Base-by-base conservation (phyloP, 2,888 invertebrate genomes). In the Cephus nigrinus region DNA sequence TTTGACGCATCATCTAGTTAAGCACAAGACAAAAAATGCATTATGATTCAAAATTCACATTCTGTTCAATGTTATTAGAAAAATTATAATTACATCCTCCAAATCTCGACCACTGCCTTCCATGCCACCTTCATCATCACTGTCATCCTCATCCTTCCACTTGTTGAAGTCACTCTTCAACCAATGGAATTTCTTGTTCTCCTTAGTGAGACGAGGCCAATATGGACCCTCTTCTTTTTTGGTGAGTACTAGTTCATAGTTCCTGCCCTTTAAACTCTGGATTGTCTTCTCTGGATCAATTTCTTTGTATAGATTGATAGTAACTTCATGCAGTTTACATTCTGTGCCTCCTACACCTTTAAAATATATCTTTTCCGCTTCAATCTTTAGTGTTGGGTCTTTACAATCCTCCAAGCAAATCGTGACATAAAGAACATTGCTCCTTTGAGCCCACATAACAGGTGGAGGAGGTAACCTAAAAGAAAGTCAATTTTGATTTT, bases 81-180 rank as follows among this genome's bases (percentile, higher is more conserved):
- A 55, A 73, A 35, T 36, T 35, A 11, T 4, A 71, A 81, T 86
- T 85, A 93, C 93, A 85, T 95, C 95, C 90, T 94, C 94, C 80
- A 95, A 92, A 88, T 95, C 94, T 75, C 93, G 93, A 76, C 92
- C 92, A 73, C 81, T 82, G 73, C 82, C 85, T 55, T 82, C 83
- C 55, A 78, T 76, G 68, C 85, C 88, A 77, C 80, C 94, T 84
- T 97, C 98, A 85, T 96, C 96, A 12, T 96, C 97, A 77, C 96
- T 97, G 81, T 98, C 98, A 88, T 97, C 97, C 92, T 99, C 99
- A 93, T 99, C 99, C 92, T 95, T 95, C 99, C 98, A 99, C 93
- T 98, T 98, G 91, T 97, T 97, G 92, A 99, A 99, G 91, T 99
- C 99, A 87, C 98, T 96, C 93, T 98, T 99, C 86, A 99, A 93